phyloP scores from a whole-genome alignment of 2,113 vertebrate species.

The Gymnocephalus cernua region DNA sequence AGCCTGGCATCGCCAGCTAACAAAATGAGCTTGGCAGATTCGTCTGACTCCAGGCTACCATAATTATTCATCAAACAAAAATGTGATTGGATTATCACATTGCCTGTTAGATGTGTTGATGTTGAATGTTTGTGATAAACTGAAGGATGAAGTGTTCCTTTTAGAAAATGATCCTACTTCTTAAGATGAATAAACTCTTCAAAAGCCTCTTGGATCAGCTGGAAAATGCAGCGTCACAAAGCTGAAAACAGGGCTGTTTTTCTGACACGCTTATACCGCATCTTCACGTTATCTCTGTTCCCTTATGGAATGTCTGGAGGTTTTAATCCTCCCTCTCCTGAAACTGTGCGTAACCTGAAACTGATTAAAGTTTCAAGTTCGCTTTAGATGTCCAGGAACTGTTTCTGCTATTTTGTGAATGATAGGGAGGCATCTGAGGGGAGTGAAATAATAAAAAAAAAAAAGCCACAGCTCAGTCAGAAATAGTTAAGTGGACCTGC shows the following conservation, averaged over 20 bases:
- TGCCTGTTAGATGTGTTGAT: neutral
- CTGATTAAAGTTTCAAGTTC: conserved; percentile 63
- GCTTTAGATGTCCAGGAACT: conserved; percentile 37
- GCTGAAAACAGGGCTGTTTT: too few species aligned
- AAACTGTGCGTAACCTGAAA: conserved; percentile 65
- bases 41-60: too few species aligned
- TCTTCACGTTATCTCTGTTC: conserved; percentile 73
- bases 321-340: conserved; percentile 73
- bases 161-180: too few species aligned
- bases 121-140: too few species aligned
- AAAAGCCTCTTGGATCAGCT: too few species aligned
- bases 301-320: conserved; percentile 71
- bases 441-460: neutral
- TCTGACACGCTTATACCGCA: neutral
- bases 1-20: too few species aligned
- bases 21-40: too few species aligned
- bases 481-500: neutral
- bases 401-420: conserved; percentile 49
- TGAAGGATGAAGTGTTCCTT: too few species aligned
- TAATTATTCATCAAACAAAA: neutral
- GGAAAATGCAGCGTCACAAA: too few species aligned
- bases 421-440: neutral
- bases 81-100: neutral
- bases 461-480: neutral
- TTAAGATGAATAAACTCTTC: too few species aligned